A percentile compares a stretch with the other conserved stretches of the same genome.
Evolutionary conservation across 2,113 vertebrate species (phyloP).

Genomic region (Pagrus major): DNA sequence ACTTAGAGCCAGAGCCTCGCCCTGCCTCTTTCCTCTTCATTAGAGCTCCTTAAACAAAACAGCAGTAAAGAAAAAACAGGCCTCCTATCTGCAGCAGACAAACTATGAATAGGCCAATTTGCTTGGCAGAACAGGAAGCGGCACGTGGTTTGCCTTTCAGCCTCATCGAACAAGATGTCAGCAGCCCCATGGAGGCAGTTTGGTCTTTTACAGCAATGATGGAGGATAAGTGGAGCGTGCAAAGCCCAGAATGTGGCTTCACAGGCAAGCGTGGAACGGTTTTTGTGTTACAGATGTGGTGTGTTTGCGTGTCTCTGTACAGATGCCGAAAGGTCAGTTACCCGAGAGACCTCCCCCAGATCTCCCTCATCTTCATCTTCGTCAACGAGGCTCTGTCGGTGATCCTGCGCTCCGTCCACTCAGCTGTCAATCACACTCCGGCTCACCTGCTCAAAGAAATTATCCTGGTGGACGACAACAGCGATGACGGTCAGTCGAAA

Average conservation of each 20-base stretch:
- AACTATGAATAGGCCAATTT: slow-evolving; percentile 11
- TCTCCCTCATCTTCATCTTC: slow-evolving; percentile 98
- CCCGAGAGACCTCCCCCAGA: slow-evolving; percentile 92
- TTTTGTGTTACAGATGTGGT: not conserved
- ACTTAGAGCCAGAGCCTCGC: slow-evolving; percentile 16
- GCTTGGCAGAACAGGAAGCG: slow-evolving; percentile 21
- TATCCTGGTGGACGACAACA: slow-evolving; percentile 98
- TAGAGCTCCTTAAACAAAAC: slow-evolving; percentile 50
- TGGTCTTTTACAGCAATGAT: slow-evolving; percentile 12
- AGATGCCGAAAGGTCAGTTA: slow-evolving; percentile 94
- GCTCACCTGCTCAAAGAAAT: slow-evolving; percentile 96
- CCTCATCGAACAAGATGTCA: slow-evolving; percentile 30
- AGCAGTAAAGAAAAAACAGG: slow-evolving; percentile 36
- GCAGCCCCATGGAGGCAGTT: slow-evolving; percentile 32
- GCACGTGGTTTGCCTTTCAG: slow-evolving; percentile 12
- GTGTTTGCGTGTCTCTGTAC: not conserved
- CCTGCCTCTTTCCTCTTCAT: slow-evolving; percentile 47
- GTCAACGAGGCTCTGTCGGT: slow-evolving; percentile 97
- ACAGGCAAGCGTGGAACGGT: not conserved
- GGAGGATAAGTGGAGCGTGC: slow-evolving; percentile 11
- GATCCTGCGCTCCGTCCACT: slow-evolving; percentile 96
- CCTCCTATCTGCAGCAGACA: slow-evolving; percentile 30
- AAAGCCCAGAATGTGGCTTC: not conserved
- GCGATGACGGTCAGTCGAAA: slow-evolving; percentile 90
- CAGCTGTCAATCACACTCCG: slow-evolving; percentile 94